Evolutionary conservation across 2,797 vertebrate species (phyloP), one percentile per base, ranked within the genome.

Genomic region (Chaetophractus vellerosus): DNA sequence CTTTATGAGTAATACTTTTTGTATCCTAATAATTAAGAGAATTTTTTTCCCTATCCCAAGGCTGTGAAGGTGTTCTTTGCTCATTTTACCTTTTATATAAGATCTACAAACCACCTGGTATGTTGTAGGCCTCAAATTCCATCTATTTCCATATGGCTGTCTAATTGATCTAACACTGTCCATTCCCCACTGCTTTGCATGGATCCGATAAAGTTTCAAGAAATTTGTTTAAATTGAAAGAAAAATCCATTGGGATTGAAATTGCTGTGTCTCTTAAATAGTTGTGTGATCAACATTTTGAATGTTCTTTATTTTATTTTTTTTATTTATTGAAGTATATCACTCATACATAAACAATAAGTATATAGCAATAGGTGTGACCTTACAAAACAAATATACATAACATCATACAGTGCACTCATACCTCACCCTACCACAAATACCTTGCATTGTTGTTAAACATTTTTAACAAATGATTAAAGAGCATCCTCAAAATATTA

Each of bases 11-110:
- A 45, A 10, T 45, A 45, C 45, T 45, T 84, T 84, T 21, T 88
- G 5, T 71, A 50, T 89, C n/a, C 63, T 81, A 41, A 41, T 71
- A 41, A 41, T 71, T 76, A 76, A 85, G 63, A 93, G 71, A 82
- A 28, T 1, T 68, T 66, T 75, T 68, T 66, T 75, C 26, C 31
- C 36, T 63, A 5, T 74, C 66, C 36, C 21, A 50, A 68, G 23
- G 15, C 38, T 38, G 61, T 14, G 15, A 74, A 16, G 21, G 31
- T 74, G 4, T 23, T 14, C 21, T 16, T 76, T n/a, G 31, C 16
- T 72, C n/a, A 66, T n/a, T 75, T 75, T 57, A 9, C n/a, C n/a
- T 82, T 89, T 90, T 80, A 74, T 15, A 1, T 3, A 41, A 61
- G 63, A 16, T 10, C 68, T 64, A 0, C 23, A 78, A 0, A 23